These are phyloP conservation scores for Coregonus clupeaformis DNA, from an alignment of 2,113 vertebrate genomes.

Conservation along the genomic window DNA sequence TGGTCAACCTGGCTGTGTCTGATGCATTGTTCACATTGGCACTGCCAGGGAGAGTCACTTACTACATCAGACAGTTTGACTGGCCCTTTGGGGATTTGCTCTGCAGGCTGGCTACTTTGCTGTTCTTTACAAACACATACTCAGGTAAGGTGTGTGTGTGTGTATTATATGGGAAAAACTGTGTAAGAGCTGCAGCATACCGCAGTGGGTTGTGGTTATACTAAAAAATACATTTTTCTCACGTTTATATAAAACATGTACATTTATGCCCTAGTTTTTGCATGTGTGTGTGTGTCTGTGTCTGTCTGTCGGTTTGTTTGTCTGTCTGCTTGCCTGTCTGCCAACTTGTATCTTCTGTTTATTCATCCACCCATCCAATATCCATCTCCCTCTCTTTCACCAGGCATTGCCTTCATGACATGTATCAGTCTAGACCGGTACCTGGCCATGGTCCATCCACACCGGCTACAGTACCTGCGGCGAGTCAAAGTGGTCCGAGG, in stretches of 20 bases:
- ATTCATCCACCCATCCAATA: not conserved
- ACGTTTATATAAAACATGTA: no score
- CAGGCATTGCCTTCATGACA: slow-evolving; percentile 83
- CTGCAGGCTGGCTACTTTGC: slow-evolving; percentile 75
- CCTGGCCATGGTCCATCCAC: slow-evolving; percentile 78
- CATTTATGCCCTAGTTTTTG: no score
- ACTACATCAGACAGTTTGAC: slow-evolving; percentile 76
- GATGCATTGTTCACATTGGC: slow-evolving; percentile 81
- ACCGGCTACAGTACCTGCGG: slow-evolving; percentile 60
- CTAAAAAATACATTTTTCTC: no score
- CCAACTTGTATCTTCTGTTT: not conserved
- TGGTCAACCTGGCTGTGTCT: slow-evolving; percentile 80
- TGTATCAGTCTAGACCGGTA: slow-evolving; percentile 83
- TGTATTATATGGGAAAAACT: not conserved
- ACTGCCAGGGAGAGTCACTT: slow-evolving; percentile 77
- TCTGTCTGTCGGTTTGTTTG: no score
- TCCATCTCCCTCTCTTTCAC: not conserved
- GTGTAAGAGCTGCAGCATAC: no score
- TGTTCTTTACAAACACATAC: slow-evolving; percentile 83
- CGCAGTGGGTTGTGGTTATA: no score
- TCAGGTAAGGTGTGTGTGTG: slow-evolving; percentile 51
- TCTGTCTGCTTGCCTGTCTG: not conserved
- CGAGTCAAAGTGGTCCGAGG: slow-evolving; percentile 61
- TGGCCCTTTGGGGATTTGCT: slow-evolving; percentile 83
- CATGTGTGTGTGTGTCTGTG: no score